A percentile compares a stretch with the other conserved stretches of the same genome.
Evolutionary conservation across 1,140 invertebrate genomes (phyloP).

Genomic region (Tetragnatha versicolor): DNA sequence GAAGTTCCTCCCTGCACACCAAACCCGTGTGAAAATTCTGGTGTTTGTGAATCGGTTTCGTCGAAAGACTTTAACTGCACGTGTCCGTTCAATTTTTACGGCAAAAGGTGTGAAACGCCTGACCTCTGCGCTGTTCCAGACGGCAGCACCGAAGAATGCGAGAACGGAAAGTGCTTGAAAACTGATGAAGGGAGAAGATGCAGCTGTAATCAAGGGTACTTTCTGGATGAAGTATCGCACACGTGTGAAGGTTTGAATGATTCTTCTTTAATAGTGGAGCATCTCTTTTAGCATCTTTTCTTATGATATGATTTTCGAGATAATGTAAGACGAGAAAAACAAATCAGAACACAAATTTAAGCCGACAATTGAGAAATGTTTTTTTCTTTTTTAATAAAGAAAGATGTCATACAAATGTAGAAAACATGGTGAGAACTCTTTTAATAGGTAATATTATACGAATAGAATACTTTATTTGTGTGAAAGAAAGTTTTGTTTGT

Average conservation of each 20-base stretch:
- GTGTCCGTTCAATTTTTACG: not conserved
- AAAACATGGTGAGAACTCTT: no score
- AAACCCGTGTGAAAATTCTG: conserved; percentile 9
- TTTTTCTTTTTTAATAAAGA: no score
- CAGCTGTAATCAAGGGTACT: conserved; percentile 2
- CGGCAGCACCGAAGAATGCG: not conserved
- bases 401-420: no score
- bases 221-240: not conserved
- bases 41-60: not conserved
- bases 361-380: no score
- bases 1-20: not conserved
- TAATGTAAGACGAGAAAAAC: no score
- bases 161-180: not conserved
- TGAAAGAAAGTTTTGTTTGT: no score
- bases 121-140: not conserved
- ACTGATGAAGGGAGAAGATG: not conserved
- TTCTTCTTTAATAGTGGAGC: not conserved
- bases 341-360: no score
- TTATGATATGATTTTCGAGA: not conserved
- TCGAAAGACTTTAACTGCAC: not conserved
- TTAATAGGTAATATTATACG: no score
- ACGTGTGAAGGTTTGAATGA: conserved; percentile 1
- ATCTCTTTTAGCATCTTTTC: not conserved
- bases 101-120: not conserved
- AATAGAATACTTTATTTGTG: no score